Conservation (phyloP, 2,888 invertebrate genomes). For the Ochlodes sylvanus region DNA sequence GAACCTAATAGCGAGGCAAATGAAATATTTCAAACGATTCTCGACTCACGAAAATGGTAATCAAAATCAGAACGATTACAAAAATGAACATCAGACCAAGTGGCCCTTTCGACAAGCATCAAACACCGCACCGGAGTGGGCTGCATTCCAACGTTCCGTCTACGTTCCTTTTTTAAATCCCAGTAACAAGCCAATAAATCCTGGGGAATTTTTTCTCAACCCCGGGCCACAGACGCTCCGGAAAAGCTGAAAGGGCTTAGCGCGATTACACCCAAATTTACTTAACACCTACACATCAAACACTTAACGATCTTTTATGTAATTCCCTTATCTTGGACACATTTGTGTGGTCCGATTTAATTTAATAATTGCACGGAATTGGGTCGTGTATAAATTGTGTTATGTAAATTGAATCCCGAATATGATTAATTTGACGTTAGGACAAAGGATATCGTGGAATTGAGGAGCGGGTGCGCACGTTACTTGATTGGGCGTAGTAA, state of each 20-base stretch:
- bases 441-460: slow-evolving; percentile 53
- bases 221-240: slow-evolving; percentile 57
- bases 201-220: slow-evolving; percentile 74
- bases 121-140: slow-evolving; percentile 60
- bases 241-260: slow-evolving; percentile 72
- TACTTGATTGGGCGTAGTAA: slow-evolving; percentile 57
- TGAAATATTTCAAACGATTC: slow-evolving; percentile 24
- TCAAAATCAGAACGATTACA: slow-evolving; percentile 67
- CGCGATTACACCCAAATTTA: slow-evolving; percentile 84
- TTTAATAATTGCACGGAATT: slow-evolving; percentile 72
- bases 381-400: slow-evolving; percentile 72
- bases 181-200: slow-evolving; percentile 85
- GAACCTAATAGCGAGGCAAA: not conserved
- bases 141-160: slow-evolving; percentile 72
- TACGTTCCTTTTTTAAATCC: slow-evolving; percentile 79
- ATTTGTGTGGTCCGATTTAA: slow-evolving; percentile 69
- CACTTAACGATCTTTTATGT: slow-evolving; percentile 74
- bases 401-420: slow-evolving; percentile 70
- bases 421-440: slow-evolving; percentile 65
- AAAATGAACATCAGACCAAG: slow-evolving; percentile 70
- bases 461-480: slow-evolving; percentile 46
- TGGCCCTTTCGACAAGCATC: slow-evolving; percentile 64
- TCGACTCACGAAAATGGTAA: slow-evolving; percentile 44
- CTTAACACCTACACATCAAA: slow-evolving; percentile 82
- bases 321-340: slow-evolving; percentile 73